Base-by-base conservation (phyloP, 2,888 invertebrate species). In the Cataglyphis altisquamis region DNA sequence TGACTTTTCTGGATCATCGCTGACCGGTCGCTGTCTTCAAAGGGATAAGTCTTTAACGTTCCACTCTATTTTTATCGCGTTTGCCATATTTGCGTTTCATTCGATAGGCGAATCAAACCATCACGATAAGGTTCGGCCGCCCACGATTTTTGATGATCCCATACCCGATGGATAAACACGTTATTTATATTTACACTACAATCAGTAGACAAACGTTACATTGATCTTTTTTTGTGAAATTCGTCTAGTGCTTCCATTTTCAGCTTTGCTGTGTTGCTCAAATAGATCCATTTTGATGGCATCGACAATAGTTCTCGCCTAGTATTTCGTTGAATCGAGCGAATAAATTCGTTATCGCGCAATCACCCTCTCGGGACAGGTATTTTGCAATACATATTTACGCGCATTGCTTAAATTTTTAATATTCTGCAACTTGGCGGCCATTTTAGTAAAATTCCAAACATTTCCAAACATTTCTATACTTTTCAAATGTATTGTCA, bases 391-490 rank as follows among this genome's bases (percentile, higher is more conserved):
- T 77, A 64, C 75, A 74, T 77, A 74, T 74, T 73, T 74, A 80
- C 57, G 67, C 45, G 32, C 60, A 83, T 83, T 62, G 52, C 73
- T 12, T 64, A 78, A 48, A 85, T 83, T 73, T 67, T 73, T 85
- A 68, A 83, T 83, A 73, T 73, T 67, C 63, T 57, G 67, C 52
- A 52, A n/a, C 62, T 63, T 52, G 72, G 15, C 29, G 45, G n/a
- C 64, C 55, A 68, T 63, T 83, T 83, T 73, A 73, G 68, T 78
- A 78, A 80, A 78, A 83, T 83, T 83, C 73, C 75, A 36, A n/a
- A 66, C 77, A 82, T 67, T 84, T 62, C 41, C 55, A 15, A n/a
- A n/a, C n/a, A n/a, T n/a, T n/a, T 21, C n/a, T 64, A 25, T 72
- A 70, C 64, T 52, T 72, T 45, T 60, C 62, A 32, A 72, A 12